Conservation (phyloP, 2,113 vertebrate genomes). For the Ariopsis seemanni region DNA sequence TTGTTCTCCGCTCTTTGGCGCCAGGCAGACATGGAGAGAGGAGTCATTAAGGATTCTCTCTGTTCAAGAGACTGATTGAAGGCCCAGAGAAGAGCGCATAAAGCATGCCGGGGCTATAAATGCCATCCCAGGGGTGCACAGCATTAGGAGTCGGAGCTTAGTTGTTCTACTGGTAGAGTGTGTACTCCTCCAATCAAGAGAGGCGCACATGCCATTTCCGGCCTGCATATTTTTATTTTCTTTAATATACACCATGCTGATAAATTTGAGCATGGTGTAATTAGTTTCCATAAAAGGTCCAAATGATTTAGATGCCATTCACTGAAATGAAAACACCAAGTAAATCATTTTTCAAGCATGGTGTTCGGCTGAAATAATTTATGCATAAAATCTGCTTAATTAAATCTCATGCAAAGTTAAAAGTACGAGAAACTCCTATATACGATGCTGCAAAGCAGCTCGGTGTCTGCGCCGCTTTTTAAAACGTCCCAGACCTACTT, state of each 20-base stretch:
- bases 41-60: conserved; percentile 57
- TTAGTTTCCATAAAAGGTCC: background rate
- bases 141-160: conserved; percentile 41
- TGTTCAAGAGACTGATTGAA: conserved; percentile 54
- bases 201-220: background rate
- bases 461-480: background rate
- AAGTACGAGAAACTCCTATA: background rate
- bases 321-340: background rate
- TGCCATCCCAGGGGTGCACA: conserved; percentile 50
- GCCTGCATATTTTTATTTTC: background rate
- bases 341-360: background rate
- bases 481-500: background rate
- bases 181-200: conserved; percentile 35
- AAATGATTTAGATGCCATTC: background rate
- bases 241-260: background rate
- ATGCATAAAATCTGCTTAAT: background rate
- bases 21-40: conserved; percentile 22
- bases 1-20: conserved; percentile 43
- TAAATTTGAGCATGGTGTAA: background rate
- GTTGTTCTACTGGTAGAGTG: conserved; percentile 37
- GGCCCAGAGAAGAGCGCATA: conserved; percentile 47
- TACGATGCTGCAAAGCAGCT: background rate
- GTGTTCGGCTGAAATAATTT: background rate
- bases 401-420: background rate
- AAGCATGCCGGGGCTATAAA: conserved; percentile 50